Conservation (phyloP, 2,113 vertebrate genomes). For the Diphyllodes magnificus region DNA sequence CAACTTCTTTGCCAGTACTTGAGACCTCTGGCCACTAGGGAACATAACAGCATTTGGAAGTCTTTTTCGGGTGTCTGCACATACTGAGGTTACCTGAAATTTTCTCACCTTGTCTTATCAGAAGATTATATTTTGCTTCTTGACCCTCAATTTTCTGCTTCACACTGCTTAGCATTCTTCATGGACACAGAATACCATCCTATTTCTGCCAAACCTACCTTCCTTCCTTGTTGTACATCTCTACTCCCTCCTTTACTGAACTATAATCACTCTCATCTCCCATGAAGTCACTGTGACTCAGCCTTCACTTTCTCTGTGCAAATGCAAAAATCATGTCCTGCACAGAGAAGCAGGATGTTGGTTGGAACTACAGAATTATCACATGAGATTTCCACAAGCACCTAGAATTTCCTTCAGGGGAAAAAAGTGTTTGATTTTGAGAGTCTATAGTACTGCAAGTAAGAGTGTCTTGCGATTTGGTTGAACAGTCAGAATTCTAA, state of each 20-base stretch:
- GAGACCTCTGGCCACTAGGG: not conserved
- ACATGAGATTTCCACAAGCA: not conserved
- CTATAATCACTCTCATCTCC: not conserved
- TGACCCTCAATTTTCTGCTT: conserved; percentile 26
- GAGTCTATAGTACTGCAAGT: not conserved
- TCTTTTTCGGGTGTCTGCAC: not conserved
- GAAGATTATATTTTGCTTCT: not conserved
- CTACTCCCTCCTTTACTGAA: not conserved
- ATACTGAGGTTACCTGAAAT: not conserved
- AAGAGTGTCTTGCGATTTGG: not conserved
- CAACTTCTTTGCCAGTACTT: not conserved
- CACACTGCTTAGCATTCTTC: not conserved
- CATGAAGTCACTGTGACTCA: not conserved
- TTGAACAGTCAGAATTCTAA: not conserved
- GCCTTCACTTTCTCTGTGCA: not conserved
- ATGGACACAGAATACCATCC: not conserved
- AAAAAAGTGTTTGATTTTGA: not conserved
- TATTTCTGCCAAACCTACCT: not conserved
- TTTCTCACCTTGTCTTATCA: not conserved
- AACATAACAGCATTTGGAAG: not conserved
- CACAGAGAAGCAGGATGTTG: not conserved
- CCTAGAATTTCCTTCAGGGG: not conserved
- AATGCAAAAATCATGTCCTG: not conserved
- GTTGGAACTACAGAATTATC: not conserved
- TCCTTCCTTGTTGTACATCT: not conserved